These are phyloP conservation scores for Silurus aristotelis DNA, from an alignment of 2,797 vertebrate genomes.

Conservation along the genomic window DNA sequence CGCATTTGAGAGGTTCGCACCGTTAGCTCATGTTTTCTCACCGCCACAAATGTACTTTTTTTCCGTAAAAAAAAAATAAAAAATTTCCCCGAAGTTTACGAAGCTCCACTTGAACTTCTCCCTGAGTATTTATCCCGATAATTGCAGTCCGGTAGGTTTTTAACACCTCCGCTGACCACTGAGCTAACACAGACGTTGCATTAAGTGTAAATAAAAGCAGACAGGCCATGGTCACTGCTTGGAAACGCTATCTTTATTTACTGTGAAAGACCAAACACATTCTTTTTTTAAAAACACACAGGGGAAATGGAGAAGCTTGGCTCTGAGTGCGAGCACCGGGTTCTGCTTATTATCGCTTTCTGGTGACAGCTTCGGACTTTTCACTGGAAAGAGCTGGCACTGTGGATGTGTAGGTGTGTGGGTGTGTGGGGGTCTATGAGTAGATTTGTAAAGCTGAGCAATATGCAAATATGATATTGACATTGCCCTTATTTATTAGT, in stretches of 20 bases:
- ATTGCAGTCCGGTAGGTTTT: not conserved
- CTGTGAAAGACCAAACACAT: constrained; percentile 9
- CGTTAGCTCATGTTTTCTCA: not conserved
- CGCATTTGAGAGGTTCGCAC: not conserved
- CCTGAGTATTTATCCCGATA: not conserved
- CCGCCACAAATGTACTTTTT: not conserved
- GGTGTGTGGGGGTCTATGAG: not conserved
- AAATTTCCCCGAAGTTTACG: not conserved
- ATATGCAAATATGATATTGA: constrained; percentile 21
- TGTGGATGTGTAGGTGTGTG: not conserved
- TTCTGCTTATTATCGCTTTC: constrained; percentile 29
- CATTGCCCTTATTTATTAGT: not conserved
- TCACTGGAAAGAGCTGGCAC: not conserved
- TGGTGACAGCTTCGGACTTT: constrained; percentile 10
- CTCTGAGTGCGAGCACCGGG: not conserved
- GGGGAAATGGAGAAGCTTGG: constrained; percentile 1
- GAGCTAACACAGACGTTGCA: not conserved
- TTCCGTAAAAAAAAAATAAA: not conserved
- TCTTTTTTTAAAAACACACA: not conserved
- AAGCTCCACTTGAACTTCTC: not conserved
- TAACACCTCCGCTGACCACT: not conserved
- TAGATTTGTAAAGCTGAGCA: constrained; percentile 6
- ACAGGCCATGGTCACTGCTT: not conserved
- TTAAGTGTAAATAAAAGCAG: constrained; percentile 5
- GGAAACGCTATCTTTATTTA: constrained; percentile 23